Evolutionary conservation across 2,797 vertebrate genomes (phyloP), one percentile per base, ranked within the genome.

Genomic region (Spatula clypeata): DNA sequence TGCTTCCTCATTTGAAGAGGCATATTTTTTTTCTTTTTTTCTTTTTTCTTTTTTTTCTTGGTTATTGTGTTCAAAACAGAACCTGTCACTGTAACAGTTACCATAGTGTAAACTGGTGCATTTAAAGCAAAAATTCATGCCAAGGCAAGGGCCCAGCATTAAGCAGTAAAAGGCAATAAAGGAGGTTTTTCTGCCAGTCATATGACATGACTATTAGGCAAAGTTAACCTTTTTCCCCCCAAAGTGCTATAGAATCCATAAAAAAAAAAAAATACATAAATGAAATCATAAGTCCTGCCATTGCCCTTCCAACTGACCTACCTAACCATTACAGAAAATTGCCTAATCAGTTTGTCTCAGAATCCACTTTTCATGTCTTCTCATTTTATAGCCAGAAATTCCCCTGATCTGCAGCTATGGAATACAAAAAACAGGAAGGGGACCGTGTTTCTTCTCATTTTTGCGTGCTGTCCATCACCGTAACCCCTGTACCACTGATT

Each of bases 261-360:
- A 38, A 38, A 69, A 87, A 90, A 21, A 76, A 81, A n/a, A 65
- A 94, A 85, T 36, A 7, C 18, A 75, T 67, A 72, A 82, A 88
- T 20, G 70, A 82, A 93, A 72, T 36, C 16, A 2, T 61, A 49
- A 65, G 10, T 5, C 79, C 49, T 64, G 31, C 2, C 0, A 24
- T 69, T 89, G 34, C 31, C 27, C 0, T 0, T 61, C 58, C 53
- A 40, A 32, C 32, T 87, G 34, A 87, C 9, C 54, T 81, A 87
- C 36, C 66, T 71, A 72, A 77, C 4, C 21, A 45, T 8, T 5
- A 80, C 9, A 82, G 19, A 67, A 90, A 85, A 81, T 44, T 13
- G 75, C 70, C 54, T 11, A 9, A 65, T 27, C 64, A 49, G 31
- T 72, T 61, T 85, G 14, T 17, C 21, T 75, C 72, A 49, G 31